phyloP scores from a whole-genome alignment of 1,140 invertebrate genomes.

The Solenopsis invicta region DNA sequence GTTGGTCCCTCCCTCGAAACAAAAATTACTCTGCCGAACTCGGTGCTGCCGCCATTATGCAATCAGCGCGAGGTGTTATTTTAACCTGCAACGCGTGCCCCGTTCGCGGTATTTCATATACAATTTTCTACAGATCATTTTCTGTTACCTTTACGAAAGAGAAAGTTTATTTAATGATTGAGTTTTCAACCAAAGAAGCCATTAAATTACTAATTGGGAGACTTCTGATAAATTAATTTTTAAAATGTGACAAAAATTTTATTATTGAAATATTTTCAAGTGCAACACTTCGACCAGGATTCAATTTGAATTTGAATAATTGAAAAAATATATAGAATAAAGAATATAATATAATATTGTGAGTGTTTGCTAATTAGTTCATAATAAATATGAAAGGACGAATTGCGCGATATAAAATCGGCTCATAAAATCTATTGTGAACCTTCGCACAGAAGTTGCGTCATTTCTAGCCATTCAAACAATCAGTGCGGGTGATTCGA shows the following conservation, averaged over 20 bases:
- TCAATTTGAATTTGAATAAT: background rate
- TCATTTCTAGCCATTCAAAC: conserved; percentile 1
- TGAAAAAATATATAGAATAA: background rate
- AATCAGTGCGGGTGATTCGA: conserved; percentile 43
- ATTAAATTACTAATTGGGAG: background rate
- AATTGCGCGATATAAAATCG: background rate
- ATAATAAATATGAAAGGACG: background rate
- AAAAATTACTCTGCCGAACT: conserved; percentile 45
- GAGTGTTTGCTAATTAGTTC: background rate
- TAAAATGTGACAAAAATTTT: background rate
- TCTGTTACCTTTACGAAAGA: background rate
- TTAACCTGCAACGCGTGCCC: background rate
- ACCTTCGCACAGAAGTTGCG: background rate
- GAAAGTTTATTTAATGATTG: conserved; percentile 4
- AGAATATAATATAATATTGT: background rate
- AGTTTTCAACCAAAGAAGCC: background rate
- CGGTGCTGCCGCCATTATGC: conserved; percentile 14
- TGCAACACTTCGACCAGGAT: background rate
- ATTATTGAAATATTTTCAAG: background rate
- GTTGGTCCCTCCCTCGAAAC: conserved; percentile 29
- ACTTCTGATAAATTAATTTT: background rate
- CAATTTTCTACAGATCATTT: background rate
- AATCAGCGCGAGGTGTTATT: conserved; percentile 21
- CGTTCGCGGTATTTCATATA: background rate
- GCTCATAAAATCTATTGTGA: conserved; percentile 20